These are phyloP conservation scores for Trinorchestia longiramus DNA, from an alignment of 1,140 invertebrate genomes.

Conservation along the genomic window DNA sequence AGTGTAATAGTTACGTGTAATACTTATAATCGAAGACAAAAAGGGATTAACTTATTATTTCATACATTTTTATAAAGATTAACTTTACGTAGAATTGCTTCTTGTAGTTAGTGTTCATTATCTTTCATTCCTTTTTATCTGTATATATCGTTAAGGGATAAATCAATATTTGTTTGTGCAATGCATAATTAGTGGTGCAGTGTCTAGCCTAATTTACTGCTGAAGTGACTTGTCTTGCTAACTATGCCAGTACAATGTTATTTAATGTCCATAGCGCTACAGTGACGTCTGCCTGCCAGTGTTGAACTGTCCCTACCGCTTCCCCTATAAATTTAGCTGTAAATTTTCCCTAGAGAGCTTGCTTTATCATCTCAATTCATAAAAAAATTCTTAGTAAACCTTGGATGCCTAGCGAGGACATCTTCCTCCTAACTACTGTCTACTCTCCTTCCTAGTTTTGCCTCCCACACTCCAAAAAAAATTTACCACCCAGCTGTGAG, in stretches of 20 bases:
- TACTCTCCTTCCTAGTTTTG: not conserved
- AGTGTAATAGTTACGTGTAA: not conserved
- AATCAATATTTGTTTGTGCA: not conserved
- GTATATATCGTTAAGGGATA: not conserved
- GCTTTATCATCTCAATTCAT: not conserved
- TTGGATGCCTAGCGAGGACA: not conserved
- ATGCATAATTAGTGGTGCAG: not conserved
- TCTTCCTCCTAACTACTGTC: not conserved
- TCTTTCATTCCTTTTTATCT: not conserved
- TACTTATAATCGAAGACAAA: not conserved
- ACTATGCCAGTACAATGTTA: not conserved
- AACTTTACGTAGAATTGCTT: not conserved
- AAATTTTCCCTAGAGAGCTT: constrained; percentile 8
- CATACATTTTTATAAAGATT: not conserved
- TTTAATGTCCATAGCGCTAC: too few species aligned
- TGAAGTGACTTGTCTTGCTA: not conserved
- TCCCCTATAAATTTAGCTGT: not conserved
- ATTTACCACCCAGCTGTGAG: not conserved
- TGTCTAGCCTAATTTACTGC: not conserved
- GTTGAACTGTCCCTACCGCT: not conserved
- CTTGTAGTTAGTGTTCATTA: not conserved
- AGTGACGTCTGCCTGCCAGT: not conserved
- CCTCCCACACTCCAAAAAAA: not conserved
- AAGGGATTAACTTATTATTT: not conserved
- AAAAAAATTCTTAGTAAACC: not conserved